Evolutionary conservation across 64 coral and sea anemone species (phyloP).

Genomic region (Acropora yongei): DNA sequence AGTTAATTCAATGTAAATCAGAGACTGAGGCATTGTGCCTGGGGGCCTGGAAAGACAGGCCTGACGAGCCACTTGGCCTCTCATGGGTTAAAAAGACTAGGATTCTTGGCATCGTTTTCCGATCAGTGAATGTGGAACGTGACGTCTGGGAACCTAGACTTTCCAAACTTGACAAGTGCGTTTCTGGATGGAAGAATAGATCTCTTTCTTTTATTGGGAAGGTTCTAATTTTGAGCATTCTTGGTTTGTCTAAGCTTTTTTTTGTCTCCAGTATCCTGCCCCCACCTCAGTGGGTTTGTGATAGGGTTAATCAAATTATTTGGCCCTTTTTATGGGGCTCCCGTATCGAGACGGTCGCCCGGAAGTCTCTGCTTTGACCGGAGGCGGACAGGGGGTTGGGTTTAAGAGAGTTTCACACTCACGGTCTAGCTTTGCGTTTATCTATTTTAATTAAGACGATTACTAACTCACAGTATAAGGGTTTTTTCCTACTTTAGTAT

Average conservation of each 20-base stretch:
- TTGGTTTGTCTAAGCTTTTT: not conserved
- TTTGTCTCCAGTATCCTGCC: not conserved
- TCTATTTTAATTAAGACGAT: not conserved
- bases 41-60: not conserved
- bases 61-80: not conserved
- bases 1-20: too few relatives aligned
- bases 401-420: too few relatives aligned
- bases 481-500: not conserved
- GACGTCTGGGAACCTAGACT: not conserved
- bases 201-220: not conserved
- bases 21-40: conserved; percentile 34
- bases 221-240: not conserved
- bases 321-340: conserved; percentile 9
- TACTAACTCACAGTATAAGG: not conserved
- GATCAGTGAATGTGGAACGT: not conserved
- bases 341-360: too few relatives aligned
- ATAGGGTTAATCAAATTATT: not conserved
- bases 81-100: conserved; percentile 14
- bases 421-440: too few relatives aligned
- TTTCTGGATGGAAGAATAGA: conserved; percentile 19
- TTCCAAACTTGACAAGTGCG: not conserved
- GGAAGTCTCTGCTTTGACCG: too few relatives aligned
- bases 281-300: not conserved
- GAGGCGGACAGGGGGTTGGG: too few relatives aligned
- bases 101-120: not conserved